Evolutionary conservation across 2,797 vertebrate species (phyloP), one percentile per base, ranked within the genome.

Genomic region (Naso thynnoides): DNA sequence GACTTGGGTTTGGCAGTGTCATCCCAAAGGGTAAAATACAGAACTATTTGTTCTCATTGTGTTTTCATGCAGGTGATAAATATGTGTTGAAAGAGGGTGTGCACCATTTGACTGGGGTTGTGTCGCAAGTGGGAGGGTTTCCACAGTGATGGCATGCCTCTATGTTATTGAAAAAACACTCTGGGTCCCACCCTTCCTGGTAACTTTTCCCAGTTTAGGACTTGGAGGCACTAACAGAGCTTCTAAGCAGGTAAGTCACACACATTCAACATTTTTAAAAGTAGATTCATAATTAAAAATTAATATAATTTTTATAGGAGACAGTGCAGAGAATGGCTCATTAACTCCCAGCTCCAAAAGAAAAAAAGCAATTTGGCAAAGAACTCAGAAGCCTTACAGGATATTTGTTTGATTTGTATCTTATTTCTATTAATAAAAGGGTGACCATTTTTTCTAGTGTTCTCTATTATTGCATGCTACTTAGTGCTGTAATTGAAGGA

Each of bases 391-490:
- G 52, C 71, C 58, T 66, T 58, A 81, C 64, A 63, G 70, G 33
- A 49, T 77, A 79, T 88, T 84, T 77, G 62, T 81, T 86, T 87
- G 63, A 87, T 88, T 83, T 88, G 78, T 82, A 54, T 75, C 59
- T 62, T 45, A 24, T 63, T 61, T 77, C 78, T 77, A 50, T 68
- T 82, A 57, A 76, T 75, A 33, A 86, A 84, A 8, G 23, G 60
- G 27, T 19, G 47, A 70, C 86, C 8, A 23, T 86, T 79, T 84
- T 76, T 67, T 74, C 18, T 15, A 31, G 58, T 77, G 42, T 81
- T 82, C 71, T 80, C 87, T 63, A 76, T 90, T 83, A 86, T 24
- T 5, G 61, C 44, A 50, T 56, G 64, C 50, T 76, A 75, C 74
- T 84, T 78, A 76, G 70, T 50, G 81, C 66, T 70, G 56, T 89